Evolutionary conservation across 2,797 vertebrate species (phyloP), one percentile per base, ranked within the genome.

Genomic region (Triplophysa bombifrons): DNA sequence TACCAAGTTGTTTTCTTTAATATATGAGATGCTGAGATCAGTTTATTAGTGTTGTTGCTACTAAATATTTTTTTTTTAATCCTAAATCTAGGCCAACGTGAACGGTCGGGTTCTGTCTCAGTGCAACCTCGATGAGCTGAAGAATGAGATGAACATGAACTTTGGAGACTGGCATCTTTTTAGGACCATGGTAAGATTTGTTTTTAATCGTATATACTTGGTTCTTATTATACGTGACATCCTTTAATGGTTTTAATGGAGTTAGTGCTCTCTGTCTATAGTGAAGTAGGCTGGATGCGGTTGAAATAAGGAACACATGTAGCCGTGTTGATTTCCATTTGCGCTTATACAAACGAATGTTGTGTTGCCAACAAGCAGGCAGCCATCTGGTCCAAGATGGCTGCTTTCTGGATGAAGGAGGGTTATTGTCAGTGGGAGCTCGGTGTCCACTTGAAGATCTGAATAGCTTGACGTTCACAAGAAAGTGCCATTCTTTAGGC

Each of bases 121-220:
- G 76, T 99, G 98, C 90, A 97, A 96, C 88, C 92, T 95, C 78
- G 98, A 98, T 1, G 98, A 99, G 86, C 92, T 99, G 88, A 98
- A 97, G 92, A 97, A 95, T 82, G 98, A 99, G 89, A 98, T 99
- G 96, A 95, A 88, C 86, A 99, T 99, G 98, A 99, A 99, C 90
- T 99, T 99, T 90, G 98, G 98, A 20, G 98, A 99, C 91, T 99
- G 98, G 98, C 98, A 99, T 76, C 96, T 99, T 83, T 99, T 99
- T 89, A 96, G 93, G 87, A 96, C 94, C 84, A 92, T 89, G 92
- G 98, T 99, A 93, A 95, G 95, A 76, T 27, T 61, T 71, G 41
- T 61, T 79, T 6, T 17, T 65, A 25, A 53, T 65, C 53, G 25
- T 44, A 20, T 25, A 51, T 4, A 1, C 25, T 66, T 34, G 56